Percentiles rank a stretch among this genome's conserved stretches.
Conservation (phyloP, 2,113 vertebrate species). For the Bambusicola thoracicus region DNA sequence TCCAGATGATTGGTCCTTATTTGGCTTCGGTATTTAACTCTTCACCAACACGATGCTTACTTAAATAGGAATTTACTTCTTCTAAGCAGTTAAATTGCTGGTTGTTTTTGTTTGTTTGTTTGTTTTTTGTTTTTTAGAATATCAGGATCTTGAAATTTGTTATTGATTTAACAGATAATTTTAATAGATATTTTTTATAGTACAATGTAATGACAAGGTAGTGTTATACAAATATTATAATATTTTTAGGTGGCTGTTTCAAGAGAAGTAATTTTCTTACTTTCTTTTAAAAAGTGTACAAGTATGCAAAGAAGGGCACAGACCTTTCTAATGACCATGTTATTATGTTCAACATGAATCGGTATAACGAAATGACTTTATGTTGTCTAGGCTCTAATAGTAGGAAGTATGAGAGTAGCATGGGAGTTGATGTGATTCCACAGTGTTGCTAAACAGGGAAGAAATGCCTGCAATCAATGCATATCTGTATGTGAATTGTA, state of each 20-base stretch:
- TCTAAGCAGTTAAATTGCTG: not conserved
- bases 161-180: not conserved
- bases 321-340: not conserved
- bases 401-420: not conserved
- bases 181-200: not conserved
- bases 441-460: not conserved
- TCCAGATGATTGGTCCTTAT: not conserved
- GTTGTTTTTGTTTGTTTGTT: no score
- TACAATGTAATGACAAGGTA: not conserved
- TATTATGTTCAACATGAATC: not conserved
- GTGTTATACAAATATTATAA: not conserved
- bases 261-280: not conserved
- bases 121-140: not conserved
- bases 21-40: not conserved
- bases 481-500: not conserved
- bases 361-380: not conserved
- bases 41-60: not conserved
- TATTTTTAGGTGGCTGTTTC: not conserved
- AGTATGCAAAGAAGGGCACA: not conserved
- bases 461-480: not conserved
- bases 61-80: not conserved
- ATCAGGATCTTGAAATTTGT: not conserved
- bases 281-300: rapidly evolving
- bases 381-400: not conserved
- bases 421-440: not conserved